Evolutionary conservation across 2,888 invertebrate genomes (phyloP), one percentile per base, ranked within the genome.

Genomic region (Himalopsyche anomala): DNA sequence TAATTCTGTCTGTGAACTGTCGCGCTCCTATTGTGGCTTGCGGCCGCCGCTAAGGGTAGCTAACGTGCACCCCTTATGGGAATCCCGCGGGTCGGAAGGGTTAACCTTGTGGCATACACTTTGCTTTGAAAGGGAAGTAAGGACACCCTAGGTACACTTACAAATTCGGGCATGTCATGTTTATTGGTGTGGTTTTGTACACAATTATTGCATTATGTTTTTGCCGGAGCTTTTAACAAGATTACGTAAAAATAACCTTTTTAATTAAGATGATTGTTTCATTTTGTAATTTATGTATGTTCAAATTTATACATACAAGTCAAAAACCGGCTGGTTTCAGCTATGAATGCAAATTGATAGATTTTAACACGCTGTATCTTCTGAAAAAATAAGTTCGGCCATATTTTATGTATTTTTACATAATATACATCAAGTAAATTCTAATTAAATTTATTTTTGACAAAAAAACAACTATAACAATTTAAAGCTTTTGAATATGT

Each of bases 41-140:
- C 28, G 62, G 62, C 28, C 19, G 0, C 62, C 62, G 8, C 62
- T 62, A 62, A 62, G 62, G 62, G 62, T 62, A 28, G 62, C 62
- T 62, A 62, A 62, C 62, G 62, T 28, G 62, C 62, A n/a, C 62
- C 62, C 62, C 28, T 62, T 19, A 19, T n/a, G 62, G 62, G 28
- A 62, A 19, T 28, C 62, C 62, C n/a, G 6, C 9, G 62, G 62
- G 62, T 62, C 62, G 62, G 62, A 62, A 62, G 62, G 62, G 62
- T 62, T 62, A 62, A 62, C 62, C 62, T 62, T 62, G 62, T 28
- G 62, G 62, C 62, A 62, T 62, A 62, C 62, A 62, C 62, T 62
- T 62, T 62, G 62, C 62, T 62, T 62, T 62, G 62, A 62, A 62
- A 62, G 62, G 62, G 62, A 62, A 62, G 62, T 62, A 62, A 62